phyloP scores from a whole-genome alignment of 2,888 invertebrate species.

The Tachina lurida region DNA sequence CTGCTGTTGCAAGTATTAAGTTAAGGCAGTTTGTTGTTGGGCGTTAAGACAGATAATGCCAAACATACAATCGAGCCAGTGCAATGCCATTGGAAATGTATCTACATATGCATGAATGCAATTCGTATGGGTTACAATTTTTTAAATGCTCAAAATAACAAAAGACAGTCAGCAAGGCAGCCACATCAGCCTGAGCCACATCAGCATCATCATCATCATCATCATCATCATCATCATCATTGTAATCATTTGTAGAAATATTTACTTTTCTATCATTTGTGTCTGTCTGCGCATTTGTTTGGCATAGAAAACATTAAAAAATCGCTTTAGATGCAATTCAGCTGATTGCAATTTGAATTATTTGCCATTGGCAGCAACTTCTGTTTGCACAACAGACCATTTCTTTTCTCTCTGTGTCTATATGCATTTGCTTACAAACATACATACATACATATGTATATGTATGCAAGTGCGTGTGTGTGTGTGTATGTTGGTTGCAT shows the following conservation, averaged over 20 bases:
- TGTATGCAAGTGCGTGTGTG: constrained; percentile 1
- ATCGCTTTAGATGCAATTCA: constrained; percentile 70
- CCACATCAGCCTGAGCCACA: constrained; percentile 31
- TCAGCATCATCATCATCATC: constrained; percentile 43
- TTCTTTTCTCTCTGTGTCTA: constrained; percentile 8
- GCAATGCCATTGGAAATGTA: constrained; percentile 17
- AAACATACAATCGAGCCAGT: constrained; percentile 31
- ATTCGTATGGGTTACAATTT: constrained; percentile 67
- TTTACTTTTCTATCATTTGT: constrained; percentile 56
- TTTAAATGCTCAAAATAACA: constrained; percentile 58
- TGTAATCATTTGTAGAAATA: constrained; percentile 52
- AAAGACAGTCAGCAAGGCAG: constrained; percentile 33
- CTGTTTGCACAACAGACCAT: constrained; percentile 64
- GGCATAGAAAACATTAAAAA: constrained; percentile 56
- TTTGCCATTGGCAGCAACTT: constrained; percentile 72
- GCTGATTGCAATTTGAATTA: constrained; percentile 72
- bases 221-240: constrained; percentile 42
- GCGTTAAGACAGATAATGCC: constrained; percentile 63
- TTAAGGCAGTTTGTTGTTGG: constrained; percentile 58
- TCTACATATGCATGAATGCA: constrained; percentile 14
- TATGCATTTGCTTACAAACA: background rate
- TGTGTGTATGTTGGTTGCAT: background rate
- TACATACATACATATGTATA: too few relatives aligned
- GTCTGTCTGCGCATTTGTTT: constrained; percentile 5
- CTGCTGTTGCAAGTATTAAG: constrained; percentile 6